Evolutionary conservation across 2,113 vertebrate genomes (phyloP).

Genomic region (Bujurquina vittata): DNA sequence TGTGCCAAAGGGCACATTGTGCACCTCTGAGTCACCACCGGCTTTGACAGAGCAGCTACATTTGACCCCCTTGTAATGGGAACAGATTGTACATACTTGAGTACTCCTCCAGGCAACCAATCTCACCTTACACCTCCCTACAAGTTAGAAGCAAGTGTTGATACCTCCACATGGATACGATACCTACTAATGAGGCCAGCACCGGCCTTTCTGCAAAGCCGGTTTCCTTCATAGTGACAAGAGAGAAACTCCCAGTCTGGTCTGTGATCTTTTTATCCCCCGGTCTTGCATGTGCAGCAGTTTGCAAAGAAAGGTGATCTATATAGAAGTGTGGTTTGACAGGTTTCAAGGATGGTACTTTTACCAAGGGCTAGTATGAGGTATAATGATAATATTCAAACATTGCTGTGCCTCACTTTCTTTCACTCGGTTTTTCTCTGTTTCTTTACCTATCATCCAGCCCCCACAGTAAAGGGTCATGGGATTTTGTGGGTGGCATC

Average conservation of each 20-base stretch:
- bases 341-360: not conserved
- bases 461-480: constrained; percentile 75
- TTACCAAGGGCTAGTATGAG: not conserved
- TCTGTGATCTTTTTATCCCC: not conserved
- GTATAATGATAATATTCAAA: not conserved
- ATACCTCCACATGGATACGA: not conserved
- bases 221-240: not conserved
- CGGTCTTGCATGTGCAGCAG: not conserved
- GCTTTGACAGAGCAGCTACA: not conserved
- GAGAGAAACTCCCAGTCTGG: not conserved
- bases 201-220: not conserved
- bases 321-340: not conserved
- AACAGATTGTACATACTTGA: not conserved
- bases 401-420: not conserved
- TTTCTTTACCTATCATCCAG: constrained; percentile 47
- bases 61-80: not conserved
- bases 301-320: not conserved
- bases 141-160: not conserved
- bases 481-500: constrained; percentile 80
- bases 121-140: not conserved
- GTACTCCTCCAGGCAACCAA: constrained; percentile 14
- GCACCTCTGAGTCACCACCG: not conserved
- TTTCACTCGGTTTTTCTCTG: constrained; percentile 26
- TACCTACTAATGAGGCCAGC: not conserved
- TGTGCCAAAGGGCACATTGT: not conserved